Conservation (phyloP, 2,797 vertebrate species). For the Schizopygopsis pylzovi region DNA sequence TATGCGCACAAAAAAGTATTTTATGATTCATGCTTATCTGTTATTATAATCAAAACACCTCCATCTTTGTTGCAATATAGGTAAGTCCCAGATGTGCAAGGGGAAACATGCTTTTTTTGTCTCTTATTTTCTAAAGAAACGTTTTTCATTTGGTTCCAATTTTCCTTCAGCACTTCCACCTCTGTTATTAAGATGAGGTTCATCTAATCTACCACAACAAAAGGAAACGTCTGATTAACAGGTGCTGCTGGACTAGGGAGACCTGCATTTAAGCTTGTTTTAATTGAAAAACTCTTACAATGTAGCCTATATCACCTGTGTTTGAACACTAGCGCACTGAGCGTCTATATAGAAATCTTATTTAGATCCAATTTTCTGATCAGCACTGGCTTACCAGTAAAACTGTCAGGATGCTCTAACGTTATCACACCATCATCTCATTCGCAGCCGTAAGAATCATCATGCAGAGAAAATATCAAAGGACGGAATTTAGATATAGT, state of each 20-base stretch:
- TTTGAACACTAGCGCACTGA: constrained; percentile 59
- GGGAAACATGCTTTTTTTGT: background rate
- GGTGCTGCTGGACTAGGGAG: background rate
- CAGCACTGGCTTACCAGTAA: constrained; percentile 69
- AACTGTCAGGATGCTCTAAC: constrained; percentile 62
- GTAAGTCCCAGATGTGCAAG: background rate
- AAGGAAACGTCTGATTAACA: constrained; percentile 30
- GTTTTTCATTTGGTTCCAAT: background rate
- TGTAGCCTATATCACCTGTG: constrained; percentile 46
- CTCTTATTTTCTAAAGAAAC: background rate
- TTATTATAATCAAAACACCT: background rate
- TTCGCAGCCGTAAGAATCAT: constrained; percentile 57
- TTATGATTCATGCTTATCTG: background rate
- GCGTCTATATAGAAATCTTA: constrained; percentile 70
- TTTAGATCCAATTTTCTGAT: constrained; percentile 84
- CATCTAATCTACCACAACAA: constrained; percentile 34
- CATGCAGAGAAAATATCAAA: constrained; percentile 46
- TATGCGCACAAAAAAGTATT: background rate
- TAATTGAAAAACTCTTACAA: constrained; percentile 65
- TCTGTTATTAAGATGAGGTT: constrained; percentile 25
- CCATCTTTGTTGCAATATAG: background rate
- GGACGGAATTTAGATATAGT: constrained; percentile 24
- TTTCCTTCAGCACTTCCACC: background rate
- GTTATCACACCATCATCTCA: constrained; percentile 67
- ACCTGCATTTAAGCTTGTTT: constrained; percentile 48